phyloP scores from a whole-genome alignment of 30 jellyfish, hydroid and myxozoan species.

The Hydra vulgaris region DNA sequence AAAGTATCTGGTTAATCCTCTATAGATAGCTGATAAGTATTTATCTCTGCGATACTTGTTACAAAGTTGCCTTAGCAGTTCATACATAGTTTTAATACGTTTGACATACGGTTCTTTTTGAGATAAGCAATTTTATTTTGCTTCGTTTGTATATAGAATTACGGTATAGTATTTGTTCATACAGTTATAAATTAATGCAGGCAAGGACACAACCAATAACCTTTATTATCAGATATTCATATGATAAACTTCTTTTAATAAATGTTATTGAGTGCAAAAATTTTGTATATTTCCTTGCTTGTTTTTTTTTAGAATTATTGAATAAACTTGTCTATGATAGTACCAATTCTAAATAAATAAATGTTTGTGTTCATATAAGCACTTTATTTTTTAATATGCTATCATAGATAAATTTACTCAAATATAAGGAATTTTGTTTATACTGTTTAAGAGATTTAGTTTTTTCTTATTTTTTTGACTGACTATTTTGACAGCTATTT shows the following conservation, averaged over 20 bases:
- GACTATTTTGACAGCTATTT: slow-evolving; percentile 11
- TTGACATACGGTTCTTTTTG: slow-evolving; percentile 7
- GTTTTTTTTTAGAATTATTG: neutral
- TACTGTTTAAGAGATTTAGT: slow-evolving; percentile 40
- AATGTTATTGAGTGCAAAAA: neutral
- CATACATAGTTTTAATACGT: slow-evolving; percentile 12
- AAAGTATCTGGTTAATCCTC: slow-evolving; percentile 58
- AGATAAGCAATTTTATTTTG: slow-evolving; percentile 16
- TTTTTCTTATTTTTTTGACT: slow-evolving; percentile 7
- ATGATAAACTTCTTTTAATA: neutral
- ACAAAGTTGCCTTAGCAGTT: neutral
- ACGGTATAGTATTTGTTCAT: slow-evolving; percentile 5
- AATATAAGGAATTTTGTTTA: slow-evolving; percentile 18
- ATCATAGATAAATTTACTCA: neutral
- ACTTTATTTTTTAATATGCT: neutral
- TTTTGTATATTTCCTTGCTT: neutral
- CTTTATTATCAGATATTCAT: neutral
- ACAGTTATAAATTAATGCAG: neutral
- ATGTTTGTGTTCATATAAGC: no score
- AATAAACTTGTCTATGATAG: neutral
- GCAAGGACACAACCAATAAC: neutral
- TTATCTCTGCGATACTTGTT: neutral
- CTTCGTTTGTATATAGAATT: slow-evolving; percentile 34
- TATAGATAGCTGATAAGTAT: neutral
- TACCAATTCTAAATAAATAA: neutral